phyloP scores from a whole-genome alignment of 2,113 vertebrate genomes.

The Promerops cafer region DNA sequence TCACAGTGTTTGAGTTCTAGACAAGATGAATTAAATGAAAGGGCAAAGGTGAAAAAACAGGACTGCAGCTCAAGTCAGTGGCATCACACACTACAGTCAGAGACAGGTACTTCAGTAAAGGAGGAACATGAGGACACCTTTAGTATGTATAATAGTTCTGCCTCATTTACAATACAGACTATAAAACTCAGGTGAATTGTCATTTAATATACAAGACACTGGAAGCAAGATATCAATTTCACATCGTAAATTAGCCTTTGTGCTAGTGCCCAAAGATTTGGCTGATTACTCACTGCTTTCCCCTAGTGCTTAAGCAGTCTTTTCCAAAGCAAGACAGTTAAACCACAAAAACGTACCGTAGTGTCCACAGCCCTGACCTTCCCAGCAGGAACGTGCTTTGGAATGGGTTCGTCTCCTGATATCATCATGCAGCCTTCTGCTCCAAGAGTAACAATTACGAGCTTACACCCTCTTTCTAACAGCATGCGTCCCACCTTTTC shows the following conservation, averaged over 20 bases:
- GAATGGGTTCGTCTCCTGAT: slow-evolving; percentile 67
- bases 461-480: slow-evolving; percentile 80
- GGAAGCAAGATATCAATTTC: slow-evolving; percentile 23
- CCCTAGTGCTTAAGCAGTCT: slow-evolving; percentile 42
- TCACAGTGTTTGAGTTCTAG: neutral
- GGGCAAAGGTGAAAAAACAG: neutral
- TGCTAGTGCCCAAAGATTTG: slow-evolving; percentile 77
- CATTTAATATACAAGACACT: slow-evolving; percentile 19
- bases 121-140: neutral
- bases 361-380: slow-evolving; percentile 85
- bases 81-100: neutral
- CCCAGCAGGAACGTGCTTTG: slow-evolving; percentile 78
- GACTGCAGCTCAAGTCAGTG: neutral
- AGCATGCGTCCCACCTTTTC: slow-evolving; percentile 74
- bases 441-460: slow-evolving; percentile 86
- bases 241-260: slow-evolving; percentile 51
- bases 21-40: neutral
- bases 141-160: neutral
- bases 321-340: slow-evolving; percentile 52
- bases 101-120: slow-evolving; percentile 5
- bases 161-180: neutral
- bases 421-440: slow-evolving; percentile 86
- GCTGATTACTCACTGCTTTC: slow-evolving; percentile 69
- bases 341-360: slow-evolving; percentile 81
- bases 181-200: slow-evolving; percentile 17